Evolutionary conservation across 2,888 invertebrate species (phyloP), one percentile per base, ranked within the genome.

Genomic region (Eupelmus urozonus): DNA sequence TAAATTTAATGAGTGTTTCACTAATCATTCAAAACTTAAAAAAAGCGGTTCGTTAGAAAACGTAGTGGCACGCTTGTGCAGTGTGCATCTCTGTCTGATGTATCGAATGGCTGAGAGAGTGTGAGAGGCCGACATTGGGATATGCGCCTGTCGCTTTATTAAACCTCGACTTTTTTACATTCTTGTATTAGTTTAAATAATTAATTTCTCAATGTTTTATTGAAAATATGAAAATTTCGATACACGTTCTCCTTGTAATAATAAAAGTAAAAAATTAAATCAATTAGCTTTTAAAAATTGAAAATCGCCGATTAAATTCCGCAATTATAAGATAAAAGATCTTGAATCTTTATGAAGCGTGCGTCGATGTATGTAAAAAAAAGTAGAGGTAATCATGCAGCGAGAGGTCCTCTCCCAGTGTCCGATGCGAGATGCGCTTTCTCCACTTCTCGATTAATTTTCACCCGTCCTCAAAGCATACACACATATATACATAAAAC

Each of bases 61-160:
- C 78, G 82, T 83, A 83, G 83, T 84, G 81, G 77, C 82, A 80
- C 81, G 83, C 83, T 82, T 82, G 80, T 83, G 34, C 9, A n/a
- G n/a, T 34, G 80, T 81, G 80, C 80, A 79, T 83, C 80, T 82
- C 62, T 82, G 53, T 9, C 16, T 49, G 25, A 27, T 42, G 18
- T 59, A 55, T 49, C 34, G 77, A 72, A 77, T 77, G 72, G 27
- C 51, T 66, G 20, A 45, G n/a, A 23, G 70, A 78, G 69, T 78
- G 59, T 69, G 79, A 78, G 77, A 78, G 77, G 71, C 42, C 49
- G 78, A 74, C 63, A 78, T 76, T 71, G 51, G 57, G 29, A 18
- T 20, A n/a, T n/a, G 18, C 16, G 34, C 34, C 9, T 34, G 3
- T 34, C 34, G 34, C 3, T 34, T 5, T 34, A 5, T 34, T 34